Evolutionary conservation across 2,113 vertebrate species (phyloP), one percentile per base, ranked within the genome.

Genomic region (Clarias gariepinus): DNA sequence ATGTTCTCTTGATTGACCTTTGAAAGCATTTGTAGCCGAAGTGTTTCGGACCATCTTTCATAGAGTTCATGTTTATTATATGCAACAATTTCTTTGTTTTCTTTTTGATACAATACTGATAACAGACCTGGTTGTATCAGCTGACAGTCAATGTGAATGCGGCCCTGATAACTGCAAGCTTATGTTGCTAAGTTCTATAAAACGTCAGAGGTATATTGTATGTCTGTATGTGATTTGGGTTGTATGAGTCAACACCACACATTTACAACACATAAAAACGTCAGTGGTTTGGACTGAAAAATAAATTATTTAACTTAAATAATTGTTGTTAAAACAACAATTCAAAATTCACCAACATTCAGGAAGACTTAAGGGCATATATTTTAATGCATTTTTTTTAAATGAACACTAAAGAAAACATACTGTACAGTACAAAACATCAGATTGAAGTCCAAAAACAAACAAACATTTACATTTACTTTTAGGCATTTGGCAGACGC

Each of bases 101-200:
- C 47, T 76, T 76, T 52, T 76, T 76, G 73, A 76, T 13, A 25
- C 10, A 76, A 52, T 28, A 79, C 53, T 21, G 77, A 80, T 80
- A 33, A 33, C 55, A n/a, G 77, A 57, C 0, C n/a, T 73, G 33
- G 19, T 18, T 73, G 36, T 73, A 23, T 73, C 73, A 76, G 47
- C 30, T 80, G 77, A 58, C 77, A 33, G 28, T 33, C 18, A 23
- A 36, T 81, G 18, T 60, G 33, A 61, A 13, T 33, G 28, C 30
- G 41, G 3, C 13, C 1, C 55, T 81, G 28, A 81, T 61, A 81
- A 61, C 33, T 78, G 25, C 74, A 78, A 28, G 74, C 25, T 55
- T 78, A 28, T 55, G 52, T 55, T 28, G 25, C 7, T n/a, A 55
- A 8, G 74, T 52, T 53, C 18, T 57, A 57, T 23, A 7, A 57